These are phyloP conservation scores for Bradypodion ventrale DNA, from an alignment of 2,797 vertebrate genomes.

Conservation along the genomic window DNA sequence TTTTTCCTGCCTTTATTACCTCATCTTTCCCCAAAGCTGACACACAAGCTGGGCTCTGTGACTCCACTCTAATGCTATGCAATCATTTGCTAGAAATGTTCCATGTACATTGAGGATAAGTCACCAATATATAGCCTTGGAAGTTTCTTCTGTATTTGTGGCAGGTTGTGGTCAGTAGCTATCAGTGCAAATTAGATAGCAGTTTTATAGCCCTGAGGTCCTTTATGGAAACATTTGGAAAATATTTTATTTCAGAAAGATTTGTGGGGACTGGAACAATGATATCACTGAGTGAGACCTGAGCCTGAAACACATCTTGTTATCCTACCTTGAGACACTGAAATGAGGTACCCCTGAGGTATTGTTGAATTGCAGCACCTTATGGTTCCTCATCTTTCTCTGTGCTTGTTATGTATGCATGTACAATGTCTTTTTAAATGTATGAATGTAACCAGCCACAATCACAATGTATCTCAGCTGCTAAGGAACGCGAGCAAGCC, in stretches of 20 bases:
- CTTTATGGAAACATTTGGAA: background rate
- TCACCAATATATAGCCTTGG: background rate
- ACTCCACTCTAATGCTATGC: background rate
- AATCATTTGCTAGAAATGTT: background rate
- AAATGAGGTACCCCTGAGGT: no score
- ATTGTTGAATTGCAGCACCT: no score
- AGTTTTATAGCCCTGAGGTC: background rate
- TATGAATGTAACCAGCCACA: no score
- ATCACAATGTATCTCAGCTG: no score
- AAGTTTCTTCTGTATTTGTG: background rate
- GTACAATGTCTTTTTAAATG: no score
- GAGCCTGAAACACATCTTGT: background rate
- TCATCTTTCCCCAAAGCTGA: slow-evolving; percentile 7
- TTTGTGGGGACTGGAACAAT: background rate
- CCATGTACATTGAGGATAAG: no score
- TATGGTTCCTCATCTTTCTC: no score
- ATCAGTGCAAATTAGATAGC: no score
- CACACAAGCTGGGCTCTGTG: background rate
- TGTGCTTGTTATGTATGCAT: no score
- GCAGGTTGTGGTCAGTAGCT: background rate
- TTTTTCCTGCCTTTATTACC: background rate
- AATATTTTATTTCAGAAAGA: background rate
- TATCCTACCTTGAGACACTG: background rate
- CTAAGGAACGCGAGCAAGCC: no score
- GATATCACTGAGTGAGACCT: background rate